Base-by-base conservation (phyloP, 2,113 vertebrate species). In the Erpornis zantholeuca region DNA sequence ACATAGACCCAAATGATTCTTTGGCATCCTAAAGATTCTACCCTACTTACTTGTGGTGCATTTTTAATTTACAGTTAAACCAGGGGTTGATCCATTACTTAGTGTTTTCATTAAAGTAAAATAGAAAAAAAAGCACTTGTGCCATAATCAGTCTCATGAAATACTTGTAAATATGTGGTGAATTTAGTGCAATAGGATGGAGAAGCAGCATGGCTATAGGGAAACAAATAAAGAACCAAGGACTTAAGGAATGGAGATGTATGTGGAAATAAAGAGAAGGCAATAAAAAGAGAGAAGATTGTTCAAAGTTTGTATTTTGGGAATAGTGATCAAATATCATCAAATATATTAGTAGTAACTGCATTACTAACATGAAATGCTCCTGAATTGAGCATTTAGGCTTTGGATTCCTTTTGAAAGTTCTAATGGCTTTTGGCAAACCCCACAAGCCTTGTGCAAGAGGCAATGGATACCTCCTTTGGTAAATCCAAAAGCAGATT, bases 1-100 rank as follows among this genome's bases (percentile, higher is more conserved):
- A 63, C 92, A 86, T 4, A 83, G 79, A 78, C 94, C 40, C 0
- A 93, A 92, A 83, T 92, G 71, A 63, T 94, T 94, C 92, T 56
- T 65, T 63, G 90, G 84, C 78, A 61, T 95, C 94, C 92, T 45
- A 77, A 63, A 80, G 90, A 69, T 94, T 94, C 75, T 94, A 59
- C 47, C 17, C 71, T 88, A 91, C 79, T 92, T 94, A 92, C 59
- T 90, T 95, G 79, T 63, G 93, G 87, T 86, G 60, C 64, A 44
- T 83, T 93, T 93, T 86, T 81, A 91, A 94, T 91, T 85, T 69
- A 42, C 79, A 88, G 71, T 80, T 80, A 92, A 92, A 75, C 68
- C 54, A 83, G 45, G 35, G 40, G 11, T 44, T 85, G 75, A 73
- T 91, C 40, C 50, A 50, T 70, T 77, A 54, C 44, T 81, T 92